A percentile compares a stretch with the other conserved stretches of the same genome.
Conservation (phyloP, 2,888 invertebrate genomes). For the Pandemis cinnamomeana region DNA sequence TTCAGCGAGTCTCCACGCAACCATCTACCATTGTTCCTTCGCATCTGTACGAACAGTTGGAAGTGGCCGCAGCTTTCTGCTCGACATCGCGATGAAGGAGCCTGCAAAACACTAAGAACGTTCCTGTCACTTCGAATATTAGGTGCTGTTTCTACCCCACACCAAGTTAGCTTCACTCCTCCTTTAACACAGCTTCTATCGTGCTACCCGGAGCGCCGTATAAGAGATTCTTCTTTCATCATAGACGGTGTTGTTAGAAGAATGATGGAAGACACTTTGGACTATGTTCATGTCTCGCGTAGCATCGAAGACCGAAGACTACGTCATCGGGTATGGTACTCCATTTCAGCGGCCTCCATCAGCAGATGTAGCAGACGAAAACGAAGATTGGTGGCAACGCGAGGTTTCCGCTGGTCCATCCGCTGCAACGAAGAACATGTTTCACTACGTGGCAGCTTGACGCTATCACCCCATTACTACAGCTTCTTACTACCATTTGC, state of each 20-base stretch:
- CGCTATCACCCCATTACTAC: constrained; percentile 3
- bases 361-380: neutral
- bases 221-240: neutral
- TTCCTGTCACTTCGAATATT: neutral
- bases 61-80: neutral
- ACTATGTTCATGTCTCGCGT: neutral
- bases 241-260: neutral
- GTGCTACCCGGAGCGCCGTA: neutral
- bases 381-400: neutral
- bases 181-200: neutral
- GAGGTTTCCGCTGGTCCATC: neutral
- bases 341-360: constrained; percentile 6
- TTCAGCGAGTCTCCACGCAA: constrained; percentile 10
- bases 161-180: neutral
- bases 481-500: constrained; percentile 3
- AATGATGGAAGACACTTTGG: neutral
- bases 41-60: neutral
- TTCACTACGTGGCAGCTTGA: neutral
- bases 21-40: neutral
- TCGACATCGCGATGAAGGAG: neutral
- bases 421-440: neutral
- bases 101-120: neutral
- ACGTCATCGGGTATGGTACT: constrained; percentile 21
- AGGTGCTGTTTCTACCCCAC: neutral
- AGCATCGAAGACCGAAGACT: neutral